phyloP scores from a whole-genome alignment of 2,113 vertebrate species.

The Bubo blakistoni region DNA sequence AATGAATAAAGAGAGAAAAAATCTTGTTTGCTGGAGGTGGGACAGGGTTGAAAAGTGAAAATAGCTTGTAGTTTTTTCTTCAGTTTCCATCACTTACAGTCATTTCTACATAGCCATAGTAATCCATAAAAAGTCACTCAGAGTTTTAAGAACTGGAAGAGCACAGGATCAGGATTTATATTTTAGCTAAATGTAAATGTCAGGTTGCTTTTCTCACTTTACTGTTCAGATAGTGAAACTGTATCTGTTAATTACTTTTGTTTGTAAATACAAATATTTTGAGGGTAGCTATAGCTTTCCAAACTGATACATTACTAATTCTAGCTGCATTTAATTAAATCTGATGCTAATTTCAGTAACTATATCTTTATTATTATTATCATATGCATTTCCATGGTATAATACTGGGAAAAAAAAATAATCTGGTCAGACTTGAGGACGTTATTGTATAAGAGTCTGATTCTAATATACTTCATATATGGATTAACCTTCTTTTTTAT shows the following conservation, averaged over 20 bases:
- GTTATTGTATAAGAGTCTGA: background rate
- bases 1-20: background rate
- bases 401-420: background rate
- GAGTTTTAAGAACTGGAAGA: background rate
- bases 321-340: slow-evolving; percentile 18
- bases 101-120: background rate
- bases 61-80: background rate
- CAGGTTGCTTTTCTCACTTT: background rate
- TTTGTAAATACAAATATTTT: background rate
- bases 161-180: background rate
- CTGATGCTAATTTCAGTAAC: slow-evolving; percentile 1
- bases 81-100: background rate
- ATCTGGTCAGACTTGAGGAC: background rate
- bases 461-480: background rate
- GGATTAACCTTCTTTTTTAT: background rate
- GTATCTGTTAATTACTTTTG: background rate
- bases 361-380: background rate
- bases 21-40: background rate
- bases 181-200: background rate
- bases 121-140: background rate
- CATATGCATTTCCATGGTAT: background rate
- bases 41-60: background rate
- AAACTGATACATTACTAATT: background rate
- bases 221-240: background rate
- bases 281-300: background rate